Conservation (phyloP, 2,797 vertebrate species). For the Podarcis siculus region DNA sequence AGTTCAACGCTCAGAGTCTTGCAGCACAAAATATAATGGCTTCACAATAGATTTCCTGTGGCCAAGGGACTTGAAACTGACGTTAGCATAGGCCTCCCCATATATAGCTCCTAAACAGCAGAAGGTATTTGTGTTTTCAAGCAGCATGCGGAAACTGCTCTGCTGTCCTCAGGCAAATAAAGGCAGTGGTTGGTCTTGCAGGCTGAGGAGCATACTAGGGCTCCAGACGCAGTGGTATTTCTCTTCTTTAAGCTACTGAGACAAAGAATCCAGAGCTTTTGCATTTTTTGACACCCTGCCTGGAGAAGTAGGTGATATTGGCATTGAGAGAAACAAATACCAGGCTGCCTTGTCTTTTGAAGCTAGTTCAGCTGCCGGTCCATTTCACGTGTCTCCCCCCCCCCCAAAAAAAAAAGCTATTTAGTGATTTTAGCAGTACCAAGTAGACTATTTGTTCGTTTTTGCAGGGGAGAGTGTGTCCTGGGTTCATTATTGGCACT, state of each 20-base stretch:
- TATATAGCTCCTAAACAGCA: background rate
- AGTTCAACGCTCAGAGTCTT: background rate
- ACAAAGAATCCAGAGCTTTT: background rate
- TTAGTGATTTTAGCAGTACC: background rate
- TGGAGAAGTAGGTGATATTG: background rate
- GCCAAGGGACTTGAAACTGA: conserved; percentile 1
- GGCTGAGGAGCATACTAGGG: background rate
- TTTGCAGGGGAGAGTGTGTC: background rate
- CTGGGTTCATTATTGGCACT: background rate
- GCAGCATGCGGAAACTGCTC: background rate
- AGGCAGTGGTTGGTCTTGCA: background rate
- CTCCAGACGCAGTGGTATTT: background rate
- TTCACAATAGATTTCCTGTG: background rate
- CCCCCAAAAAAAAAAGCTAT: background rate
- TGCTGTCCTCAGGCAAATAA: conserved; percentile 8
- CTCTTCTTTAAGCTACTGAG: background rate
- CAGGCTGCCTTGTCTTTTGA: background rate
- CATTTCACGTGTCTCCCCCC: background rate
- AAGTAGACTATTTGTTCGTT: too few species aligned
- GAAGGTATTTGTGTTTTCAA: background rate
- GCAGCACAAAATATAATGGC: background rate
- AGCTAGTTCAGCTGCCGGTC: background rate
- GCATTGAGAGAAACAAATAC: background rate
- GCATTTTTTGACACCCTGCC: background rate
- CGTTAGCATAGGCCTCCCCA: background rate